These are phyloP conservation scores for Phrynocephalus vlangalii DNA, from an alignment of 2,797 vertebrate species.

Conservation along the genomic window DNA sequence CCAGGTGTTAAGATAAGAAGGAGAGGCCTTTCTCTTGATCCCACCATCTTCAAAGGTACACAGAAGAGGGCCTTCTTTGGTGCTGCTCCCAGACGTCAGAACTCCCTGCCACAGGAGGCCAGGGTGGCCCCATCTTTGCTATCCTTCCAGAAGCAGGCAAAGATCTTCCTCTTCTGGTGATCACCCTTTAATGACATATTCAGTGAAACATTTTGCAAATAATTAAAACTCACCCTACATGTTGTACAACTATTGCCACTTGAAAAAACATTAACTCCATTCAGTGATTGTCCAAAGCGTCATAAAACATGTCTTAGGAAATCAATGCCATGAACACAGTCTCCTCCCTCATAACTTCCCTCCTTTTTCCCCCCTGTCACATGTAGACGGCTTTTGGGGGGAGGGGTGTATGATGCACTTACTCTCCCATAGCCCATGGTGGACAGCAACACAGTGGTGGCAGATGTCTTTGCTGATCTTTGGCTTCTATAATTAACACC, in stretches of 20 bases:
- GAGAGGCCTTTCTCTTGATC: too few relatives aligned
- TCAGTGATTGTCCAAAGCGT: neutral
- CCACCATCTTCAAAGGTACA: too few relatives aligned
- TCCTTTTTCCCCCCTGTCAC: neutral
- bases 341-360: neutral
- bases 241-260: neutral
- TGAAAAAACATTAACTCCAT: neutral
- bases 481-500: slow-evolving; percentile 93
- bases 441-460: slow-evolving; percentile 97
- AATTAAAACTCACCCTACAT: neutral
- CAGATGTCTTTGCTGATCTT: slow-evolving; percentile 96
- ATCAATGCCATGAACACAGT: neutral
- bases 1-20: too few relatives aligned
- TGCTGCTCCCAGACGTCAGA: too few relatives aligned
- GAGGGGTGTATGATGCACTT: slow-evolving; percentile 75
- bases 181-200: neutral
- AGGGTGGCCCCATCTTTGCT: too few relatives aligned
- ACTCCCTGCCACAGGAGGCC: too few relatives aligned
- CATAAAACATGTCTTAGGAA: neutral
- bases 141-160: neutral
- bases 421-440: slow-evolving; percentile 99
- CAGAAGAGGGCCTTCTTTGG: too few relatives aligned
- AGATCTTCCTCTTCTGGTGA: neutral
- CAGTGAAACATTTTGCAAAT: neutral
- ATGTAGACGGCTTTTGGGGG: neutral